Evolutionary conservation across 2,888 invertebrate species (phyloP), one percentile per base, ranked within the genome.

Genomic region (Adelphocoris suturalis): DNA sequence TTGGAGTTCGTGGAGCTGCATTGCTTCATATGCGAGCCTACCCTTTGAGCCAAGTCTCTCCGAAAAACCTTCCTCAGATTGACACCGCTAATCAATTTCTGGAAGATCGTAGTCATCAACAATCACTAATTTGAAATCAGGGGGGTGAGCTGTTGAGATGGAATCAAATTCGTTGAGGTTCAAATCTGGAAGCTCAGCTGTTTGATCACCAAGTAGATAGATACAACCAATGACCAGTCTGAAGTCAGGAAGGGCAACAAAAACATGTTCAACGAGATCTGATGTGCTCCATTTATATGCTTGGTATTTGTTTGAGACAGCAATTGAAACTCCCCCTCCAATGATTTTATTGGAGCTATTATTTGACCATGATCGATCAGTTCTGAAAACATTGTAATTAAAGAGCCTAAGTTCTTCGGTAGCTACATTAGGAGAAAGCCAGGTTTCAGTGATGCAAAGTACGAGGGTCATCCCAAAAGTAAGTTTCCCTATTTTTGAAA

Each of bases 201-300:
- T 7, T 16, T 68, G 68, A 23, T 68, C 68, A 7, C 68, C 68
- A 16, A 16, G 68, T 16, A 68, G 16, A 16, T 68, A 68, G 9
- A 68, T 68, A 68, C 68, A 68, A 19, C 68, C 68, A 68, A 68
- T n/a, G 23, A 68, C 23, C 68, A 68, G 68, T 16, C 16, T n/a
- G 23, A n/a, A 16, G 16, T 19, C 19, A 68, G n/a, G 68, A 9
- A 23, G 19, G 7, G 9, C 19, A 16, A n/a, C 68, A 16, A n/a
- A n/a, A n/a, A n/a, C n/a, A n/a, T n/a, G n/a, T n/a, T n/a, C n/a
- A n/a, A n/a, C n/a, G n/a, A n/a, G 16, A 68, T 68, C 68, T 16
- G 23, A 23, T 11, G 68, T 12, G 9, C 16, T 23, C 68, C 68
- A 68, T 68, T 23, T 7, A 68, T 68, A 23, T 7, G 68, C 68